Evolutionary conservation across 2,797 vertebrate species (phyloP), one percentile per base, ranked within the genome.

Genomic region (Paedocypris micromegethes): DNA sequence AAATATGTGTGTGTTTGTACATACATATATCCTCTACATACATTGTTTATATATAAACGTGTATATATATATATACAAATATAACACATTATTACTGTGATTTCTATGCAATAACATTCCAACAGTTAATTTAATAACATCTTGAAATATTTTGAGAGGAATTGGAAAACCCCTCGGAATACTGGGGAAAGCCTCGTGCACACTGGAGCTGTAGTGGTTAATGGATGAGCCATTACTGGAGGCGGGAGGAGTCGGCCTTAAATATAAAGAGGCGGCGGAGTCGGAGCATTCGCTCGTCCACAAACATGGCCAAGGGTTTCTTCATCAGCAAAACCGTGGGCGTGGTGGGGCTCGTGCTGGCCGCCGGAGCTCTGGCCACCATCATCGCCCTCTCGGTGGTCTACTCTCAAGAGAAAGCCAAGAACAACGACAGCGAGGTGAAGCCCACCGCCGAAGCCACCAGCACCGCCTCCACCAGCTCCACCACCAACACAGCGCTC

Each of bases 281-380:
- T 60, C 70, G 62, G 58, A 72, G 23, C 23, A 23, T 70, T 75
- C 63, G 37, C 3, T 64, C 50, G 1, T 54, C 64, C 50, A 46
- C 77, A 85, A 73, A 23, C 71, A 98, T 98, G 95, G 93, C 85
- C 0, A 92, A 92, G 9, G 93, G 93, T 56, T 95, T 92, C 88
- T 91, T 87, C 69, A 80, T 97, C 74, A 93, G 91, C 82, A 95
- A 88, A 84, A 72, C 83, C 0, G 71, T 94, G 42, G 91, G 85
- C 68, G 70, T 93, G 0, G 84, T 82, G 23, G 76, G 83, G 63
- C 79, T 94, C 0, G 6, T 93, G 2, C 73, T 94, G 61, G 88
- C 72, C 0, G 4, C 83, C 9, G 85, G 74, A 0, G 91, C 94
- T 0, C 50, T 92, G 49, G 77, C 82, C 67, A 94, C 89, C 41